These are phyloP conservation scores for Ictidomys tridecemlineatus DNA, from an alignment of 2,113 vertebrate species.

Conservation along the genomic window DNA sequence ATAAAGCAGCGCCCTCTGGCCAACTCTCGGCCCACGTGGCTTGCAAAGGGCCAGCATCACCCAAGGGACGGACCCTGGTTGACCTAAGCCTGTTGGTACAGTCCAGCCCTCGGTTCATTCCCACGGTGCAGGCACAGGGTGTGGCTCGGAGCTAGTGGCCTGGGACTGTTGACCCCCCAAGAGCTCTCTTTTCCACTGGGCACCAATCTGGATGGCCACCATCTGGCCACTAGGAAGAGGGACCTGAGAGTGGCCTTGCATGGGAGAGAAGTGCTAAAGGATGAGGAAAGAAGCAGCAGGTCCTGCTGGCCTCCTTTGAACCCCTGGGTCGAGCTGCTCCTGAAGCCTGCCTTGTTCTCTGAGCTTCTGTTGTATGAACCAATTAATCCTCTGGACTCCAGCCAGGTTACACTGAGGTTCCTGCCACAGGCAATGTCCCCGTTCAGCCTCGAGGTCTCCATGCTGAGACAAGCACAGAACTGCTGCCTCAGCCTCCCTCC, in stretches of 20 bases:
- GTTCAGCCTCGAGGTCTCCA: neutral
- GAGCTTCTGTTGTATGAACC: neutral
- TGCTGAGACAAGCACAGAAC: conserved; percentile 56
- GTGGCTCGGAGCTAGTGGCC: neutral
- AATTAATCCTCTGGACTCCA: neutral
- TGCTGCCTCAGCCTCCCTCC: conserved; percentile 30
- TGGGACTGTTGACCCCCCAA: neutral
- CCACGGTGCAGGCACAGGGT: neutral
- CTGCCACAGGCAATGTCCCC: neutral
- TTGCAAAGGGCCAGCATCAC: neutral
- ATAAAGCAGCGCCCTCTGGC: neutral
- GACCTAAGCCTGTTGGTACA: neutral
- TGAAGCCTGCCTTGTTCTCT: neutral
- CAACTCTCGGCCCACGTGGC: neutral
- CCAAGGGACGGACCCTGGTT: no score
- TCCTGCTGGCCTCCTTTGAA: neutral
- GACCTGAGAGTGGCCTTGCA: accelerated
- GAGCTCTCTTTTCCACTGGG: neutral
- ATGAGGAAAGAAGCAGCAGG: neutral
- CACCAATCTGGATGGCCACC: neutral
- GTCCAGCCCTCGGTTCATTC: neutral
- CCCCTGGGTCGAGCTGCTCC: neutral
- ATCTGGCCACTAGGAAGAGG: neutral
- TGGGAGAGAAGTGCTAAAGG: neutral
- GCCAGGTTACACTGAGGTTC: neutral